Evolutionary conservation across 2,888 invertebrate genomes (phyloP).

Genomic region (Hermaeophaga mercurialis): DNA sequence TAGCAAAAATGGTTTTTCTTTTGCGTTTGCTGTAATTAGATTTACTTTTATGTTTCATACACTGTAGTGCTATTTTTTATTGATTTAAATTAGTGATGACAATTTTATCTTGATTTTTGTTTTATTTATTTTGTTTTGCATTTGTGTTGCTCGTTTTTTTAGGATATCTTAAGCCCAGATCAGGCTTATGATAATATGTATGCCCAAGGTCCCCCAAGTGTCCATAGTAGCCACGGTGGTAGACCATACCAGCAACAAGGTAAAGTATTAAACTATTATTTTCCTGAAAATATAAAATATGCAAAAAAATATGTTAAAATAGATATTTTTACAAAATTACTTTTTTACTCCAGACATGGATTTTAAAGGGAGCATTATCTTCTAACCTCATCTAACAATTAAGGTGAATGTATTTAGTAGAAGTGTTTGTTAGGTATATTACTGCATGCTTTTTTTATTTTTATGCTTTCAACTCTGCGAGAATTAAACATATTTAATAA

Average conservation of each 20-base stretch:
- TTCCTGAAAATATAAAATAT: too few relatives aligned
- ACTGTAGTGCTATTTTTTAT: conserved; percentile 4
- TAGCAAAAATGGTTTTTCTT: neutral
- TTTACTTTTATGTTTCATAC: too few relatives aligned
- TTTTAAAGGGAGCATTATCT: conserved; percentile 34
- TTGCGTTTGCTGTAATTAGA: conserved; percentile 3
- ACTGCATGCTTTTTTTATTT: conserved; percentile 6
- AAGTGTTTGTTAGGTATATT: conserved; percentile 23
- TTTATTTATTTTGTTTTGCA: conserved; percentile 51
- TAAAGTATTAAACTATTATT: too few relatives aligned
- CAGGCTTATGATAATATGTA: conserved; percentile 94
- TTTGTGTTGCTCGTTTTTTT: conserved; percentile 55
- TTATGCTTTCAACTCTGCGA: neutral
- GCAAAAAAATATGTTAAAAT: too few relatives aligned
- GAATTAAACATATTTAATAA: too few relatives aligned
- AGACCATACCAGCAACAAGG: conserved; percentile 85
- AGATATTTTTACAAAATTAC: conserved; percentile 17
- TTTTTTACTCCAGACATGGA: conserved; percentile 35
- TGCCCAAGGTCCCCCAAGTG: conserved; percentile 87
- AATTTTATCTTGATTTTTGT: conserved; percentile 43
- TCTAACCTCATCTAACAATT: conserved; percentile 37
- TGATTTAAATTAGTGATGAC: conserved; percentile 33
- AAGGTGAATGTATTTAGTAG: conserved; percentile 38
- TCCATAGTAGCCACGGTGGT: conserved; percentile 79
- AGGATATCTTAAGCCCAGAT: conserved; percentile 92